Evolutionary conservation across 2,888 invertebrate genomes (phyloP).

Genomic region (Penaeus monodon): DNA sequence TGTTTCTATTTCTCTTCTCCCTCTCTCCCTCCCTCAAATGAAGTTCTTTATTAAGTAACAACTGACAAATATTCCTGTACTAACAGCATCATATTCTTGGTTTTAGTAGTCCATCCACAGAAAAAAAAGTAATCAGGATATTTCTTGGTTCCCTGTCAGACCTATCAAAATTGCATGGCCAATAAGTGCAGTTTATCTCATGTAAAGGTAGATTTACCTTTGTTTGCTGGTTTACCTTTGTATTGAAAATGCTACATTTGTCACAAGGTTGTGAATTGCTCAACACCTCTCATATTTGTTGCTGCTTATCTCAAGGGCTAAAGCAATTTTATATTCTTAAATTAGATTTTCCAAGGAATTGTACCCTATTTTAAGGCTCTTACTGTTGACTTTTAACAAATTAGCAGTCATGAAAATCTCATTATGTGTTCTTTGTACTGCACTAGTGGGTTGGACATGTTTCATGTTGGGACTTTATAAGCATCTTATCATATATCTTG

Average conservation of each 20-base stretch:
- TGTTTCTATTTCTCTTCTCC: too few species aligned
- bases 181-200: not conserved
- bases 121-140: too few species aligned
- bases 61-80: too few species aligned
- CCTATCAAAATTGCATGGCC: too few species aligned
- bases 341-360: constrained; percentile 26
- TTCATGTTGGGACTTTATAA: not conserved
- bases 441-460: not conserved
- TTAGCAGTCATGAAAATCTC: constrained; percentile 26
- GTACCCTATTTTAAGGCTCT: constrained; percentile 33
- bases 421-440: constrained; percentile 27
- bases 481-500: too few species aligned
- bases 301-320: constrained; percentile 43
- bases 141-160: too few species aligned
- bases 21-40: too few species aligned
- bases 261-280: constrained; percentile 26
- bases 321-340: constrained; percentile 28
- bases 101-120: too few species aligned
- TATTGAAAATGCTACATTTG: too few species aligned
- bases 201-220: not conserved
- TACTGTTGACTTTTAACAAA: constrained; percentile 28
- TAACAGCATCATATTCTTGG: too few species aligned
- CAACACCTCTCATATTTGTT: constrained; percentile 32
- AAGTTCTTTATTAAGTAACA: too few species aligned
- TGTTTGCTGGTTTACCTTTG: not conserved